Conservation (phyloP, 92 coral and sea anemone genomes). For the Parazoanthus swiftii region DNA sequence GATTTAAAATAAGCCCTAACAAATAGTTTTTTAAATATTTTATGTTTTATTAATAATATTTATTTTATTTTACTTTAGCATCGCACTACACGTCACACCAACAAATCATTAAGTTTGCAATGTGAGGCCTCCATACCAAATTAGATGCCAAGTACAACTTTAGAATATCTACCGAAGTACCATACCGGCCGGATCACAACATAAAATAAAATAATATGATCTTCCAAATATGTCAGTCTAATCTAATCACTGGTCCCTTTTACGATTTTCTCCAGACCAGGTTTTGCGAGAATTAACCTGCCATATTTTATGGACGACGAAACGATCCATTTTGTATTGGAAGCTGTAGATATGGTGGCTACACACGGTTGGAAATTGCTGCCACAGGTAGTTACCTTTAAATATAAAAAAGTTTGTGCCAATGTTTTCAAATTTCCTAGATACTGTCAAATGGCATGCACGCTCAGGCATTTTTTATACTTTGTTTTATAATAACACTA, state of each 20-base stretch:
- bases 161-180: no score
- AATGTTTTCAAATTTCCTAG: background rate
- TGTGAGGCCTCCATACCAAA: no score
- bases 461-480: no score
- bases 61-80: background rate
- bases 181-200: no score
- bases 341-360: conserved; percentile 81
- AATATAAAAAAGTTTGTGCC: background rate
- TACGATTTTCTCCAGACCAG: conserved; percentile 57
- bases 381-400: conserved; percentile 58
- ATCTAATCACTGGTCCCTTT: background rate
- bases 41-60: background rate
- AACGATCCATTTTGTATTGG: conserved; percentile 68
- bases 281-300: conserved; percentile 73
- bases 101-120: no score
- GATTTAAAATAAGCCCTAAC: background rate
- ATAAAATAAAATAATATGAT: no score
- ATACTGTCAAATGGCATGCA: no score
- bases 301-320: conserved; percentile 82
- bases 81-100: no score
- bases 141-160: no score
- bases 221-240: no score
- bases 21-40: background rate
- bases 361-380: conserved; percentile 83
- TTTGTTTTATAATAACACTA: no score